Evolutionary conservation across 2,797 vertebrate genomes (phyloP).

Genomic region (Chromobotia macracanthus): DNA sequence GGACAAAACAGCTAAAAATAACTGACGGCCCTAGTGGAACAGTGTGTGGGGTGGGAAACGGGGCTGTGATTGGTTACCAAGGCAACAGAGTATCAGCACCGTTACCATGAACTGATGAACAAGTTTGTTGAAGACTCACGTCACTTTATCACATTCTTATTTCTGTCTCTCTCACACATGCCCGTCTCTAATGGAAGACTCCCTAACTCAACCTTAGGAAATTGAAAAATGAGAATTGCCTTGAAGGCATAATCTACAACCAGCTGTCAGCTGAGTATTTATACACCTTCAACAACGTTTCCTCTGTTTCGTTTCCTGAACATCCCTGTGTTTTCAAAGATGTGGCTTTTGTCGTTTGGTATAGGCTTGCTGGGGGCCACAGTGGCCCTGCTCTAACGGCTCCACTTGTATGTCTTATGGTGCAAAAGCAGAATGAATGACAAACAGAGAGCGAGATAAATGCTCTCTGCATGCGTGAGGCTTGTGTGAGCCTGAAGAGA

Average conservation of each 20-base stretch:
- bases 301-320: neutral
- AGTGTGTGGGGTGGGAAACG: conserved; percentile 13
- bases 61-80: conserved; percentile 42
- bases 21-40: neutral
- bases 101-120: conserved; percentile 45
- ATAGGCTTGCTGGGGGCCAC: neutral
- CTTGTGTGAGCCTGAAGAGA: neutral
- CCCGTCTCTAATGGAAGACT: neutral
- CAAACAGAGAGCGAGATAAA: neutral
- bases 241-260: neutral
- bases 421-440: too few species aligned
- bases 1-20: neutral
- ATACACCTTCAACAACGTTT: conserved; percentile 20
- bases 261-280: neutral
- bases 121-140: conserved; percentile 35
- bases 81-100: conserved; percentile 49
- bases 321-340: neutral
- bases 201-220: conserved; percentile 1
- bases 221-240: neutral
- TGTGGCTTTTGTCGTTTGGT: neutral
- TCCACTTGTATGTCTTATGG: conserved; percentile 7
- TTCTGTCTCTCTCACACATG: conserved; percentile 27
- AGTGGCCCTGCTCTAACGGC: neutral
- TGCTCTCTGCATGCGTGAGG: neutral
- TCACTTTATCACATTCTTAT: conserved; percentile 23